Percentiles rank a stretch among this genome's conserved stretches.
Evolutionary conservation across 1,140 invertebrate genomes (phyloP).

Genomic region (Anthonomus grandis): DNA sequence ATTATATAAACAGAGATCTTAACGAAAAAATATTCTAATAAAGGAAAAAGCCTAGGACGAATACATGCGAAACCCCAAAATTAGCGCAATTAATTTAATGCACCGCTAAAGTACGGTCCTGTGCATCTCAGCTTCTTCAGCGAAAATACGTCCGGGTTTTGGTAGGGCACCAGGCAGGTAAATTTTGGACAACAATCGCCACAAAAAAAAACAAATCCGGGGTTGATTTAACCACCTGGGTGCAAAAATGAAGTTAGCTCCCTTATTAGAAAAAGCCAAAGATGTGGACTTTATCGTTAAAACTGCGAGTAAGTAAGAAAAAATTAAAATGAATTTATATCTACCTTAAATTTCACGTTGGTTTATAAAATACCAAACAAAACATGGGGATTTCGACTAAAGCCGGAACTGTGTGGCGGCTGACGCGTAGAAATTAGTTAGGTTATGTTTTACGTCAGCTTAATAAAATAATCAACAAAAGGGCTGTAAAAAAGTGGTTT

Average conservation of each 20-base stretch:
- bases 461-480: too few species aligned
- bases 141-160: too few species aligned
- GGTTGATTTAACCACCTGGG: not conserved
- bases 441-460: conserved; percentile 13
- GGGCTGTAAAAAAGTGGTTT: not conserved
- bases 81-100: too few species aligned
- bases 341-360: too few species aligned
- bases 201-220: not conserved
- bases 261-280: conserved; percentile 30
- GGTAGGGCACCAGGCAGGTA: not conserved
- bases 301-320: conserved; percentile 44
- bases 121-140: too few species aligned
- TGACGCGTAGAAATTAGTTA: conserved; percentile 16
- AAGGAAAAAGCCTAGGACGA: too few species aligned
- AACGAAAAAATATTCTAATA: too few species aligned
- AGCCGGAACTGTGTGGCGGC: conserved; percentile 29
- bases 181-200: conserved; percentile 6
- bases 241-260: conserved; percentile 12
- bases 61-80: too few species aligned
- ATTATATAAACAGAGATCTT: too few species aligned
- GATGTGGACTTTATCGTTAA: conserved; percentile 46
- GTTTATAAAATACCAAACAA: not conserved
- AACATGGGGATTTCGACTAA: not conserved
- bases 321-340: conserved; percentile 11
- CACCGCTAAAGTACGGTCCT: too few species aligned